Base-by-base conservation (phyloP, 2,797 vertebrate species). In the Galago senegalensis region DNA sequence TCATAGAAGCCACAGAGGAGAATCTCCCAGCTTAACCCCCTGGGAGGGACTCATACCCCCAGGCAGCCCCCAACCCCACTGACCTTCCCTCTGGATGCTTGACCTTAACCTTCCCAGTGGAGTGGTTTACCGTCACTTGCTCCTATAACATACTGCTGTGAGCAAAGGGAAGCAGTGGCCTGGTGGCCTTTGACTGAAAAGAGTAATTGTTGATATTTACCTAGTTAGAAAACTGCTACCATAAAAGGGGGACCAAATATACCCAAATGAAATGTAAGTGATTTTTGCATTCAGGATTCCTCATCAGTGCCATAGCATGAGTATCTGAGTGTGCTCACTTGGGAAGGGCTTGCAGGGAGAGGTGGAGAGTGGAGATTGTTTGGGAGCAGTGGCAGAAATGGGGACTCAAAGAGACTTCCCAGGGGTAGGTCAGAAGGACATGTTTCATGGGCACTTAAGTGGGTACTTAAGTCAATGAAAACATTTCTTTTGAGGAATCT, bases 201-300 rank as follows among this genome's bases (percentile, higher is more conserved):
- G 73, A 60, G 1, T n/a, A 9, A 81, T 70, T 81, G 20, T 84
- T 56, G 88, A 72, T 76, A 82, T 34, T 72, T 31, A 65, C 70
- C 49, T 95, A 76, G 29, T 69, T 83, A 91, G 84, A 91, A 94
- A 86, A 70, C 49, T n/a, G 43, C 72, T 92, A 53, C 34, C 10
- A 3, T 56, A 23, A 60, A 69, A 87, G 81, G 69, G 34, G 77
- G 29, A 49, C 87, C 76, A 49, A 56, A 84, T 80, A 69, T 58
- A 46, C 49, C 85, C 6, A 25, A 16, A 34, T 3, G 1, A 75
- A 83, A 40, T 5, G 5, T 34, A 73, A 21, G 20, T 23, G 37
- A 53, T 72, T 43, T 76, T 29, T 77, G 60, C 76, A 79, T 83
- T 85, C 75, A 3, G 46, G 40, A 29, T 56, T 21, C 40, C 25